These are phyloP conservation scores for Nesidiocoris tenuis DNA, from an alignment of 2,888 invertebrate genomes.

Conservation along the genomic window DNA sequence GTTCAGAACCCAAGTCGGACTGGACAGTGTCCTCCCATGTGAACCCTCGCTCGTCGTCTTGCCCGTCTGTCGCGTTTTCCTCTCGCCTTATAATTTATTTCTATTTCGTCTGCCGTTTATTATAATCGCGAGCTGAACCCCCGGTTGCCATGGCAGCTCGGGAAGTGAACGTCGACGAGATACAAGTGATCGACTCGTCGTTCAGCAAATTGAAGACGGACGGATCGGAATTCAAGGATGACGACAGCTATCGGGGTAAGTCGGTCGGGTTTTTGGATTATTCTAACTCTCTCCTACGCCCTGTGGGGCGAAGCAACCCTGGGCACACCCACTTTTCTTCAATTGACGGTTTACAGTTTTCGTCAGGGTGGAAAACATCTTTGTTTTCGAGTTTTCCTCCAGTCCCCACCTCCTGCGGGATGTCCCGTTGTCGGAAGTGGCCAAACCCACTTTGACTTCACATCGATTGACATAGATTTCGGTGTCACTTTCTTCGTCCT, in stretches of 20 bases:
- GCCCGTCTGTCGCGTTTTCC: neutral
- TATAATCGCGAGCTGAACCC: neutral
- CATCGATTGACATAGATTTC: neutral
- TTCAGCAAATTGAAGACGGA: conserved; percentile 64
- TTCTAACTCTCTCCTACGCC: conserved; percentile 1
- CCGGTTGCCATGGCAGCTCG: conserved; percentile 70
- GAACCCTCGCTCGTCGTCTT: neutral
- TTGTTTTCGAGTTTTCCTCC: neutral
- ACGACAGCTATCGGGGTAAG: conserved; percentile 60
- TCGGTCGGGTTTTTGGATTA: conserved; percentile 15
- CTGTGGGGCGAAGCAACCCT: neutral
- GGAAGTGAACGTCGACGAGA: conserved; percentile 70
- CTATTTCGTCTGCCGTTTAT: neutral
- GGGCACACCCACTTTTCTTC: conserved; percentile 34
- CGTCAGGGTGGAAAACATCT: neutral
- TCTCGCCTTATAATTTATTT: conserved; percentile 17
- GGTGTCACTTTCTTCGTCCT: neutral
- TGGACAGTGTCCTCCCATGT: neutral
- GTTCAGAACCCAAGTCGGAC: neutral
- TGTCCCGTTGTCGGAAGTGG: too few species aligned
- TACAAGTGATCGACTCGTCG: conserved; percentile 72
- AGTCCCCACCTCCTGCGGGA: neutral
- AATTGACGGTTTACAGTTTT: neutral
- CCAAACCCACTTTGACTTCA: neutral
- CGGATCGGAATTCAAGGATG: conserved; percentile 60